These are phyloP conservation scores for Siphamia tubifer DNA, from an alignment of 2,113 vertebrate genomes.

Conservation along the genomic window DNA sequence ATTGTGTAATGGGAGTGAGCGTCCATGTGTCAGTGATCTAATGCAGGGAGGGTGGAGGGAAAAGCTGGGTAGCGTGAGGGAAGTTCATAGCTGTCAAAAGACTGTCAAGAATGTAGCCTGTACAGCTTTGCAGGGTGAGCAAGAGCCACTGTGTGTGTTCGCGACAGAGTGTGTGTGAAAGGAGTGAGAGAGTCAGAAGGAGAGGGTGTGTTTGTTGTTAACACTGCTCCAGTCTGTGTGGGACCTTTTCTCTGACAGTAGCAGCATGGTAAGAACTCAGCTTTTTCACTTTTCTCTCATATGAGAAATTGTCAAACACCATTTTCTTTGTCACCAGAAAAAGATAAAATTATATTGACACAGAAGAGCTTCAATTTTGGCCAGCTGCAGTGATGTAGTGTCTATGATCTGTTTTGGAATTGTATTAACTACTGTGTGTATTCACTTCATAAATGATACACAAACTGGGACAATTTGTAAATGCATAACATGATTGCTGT, in stretches of 20 bases:
- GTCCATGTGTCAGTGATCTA: slow-evolving; percentile 13
- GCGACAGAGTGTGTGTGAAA: slow-evolving; percentile 8
- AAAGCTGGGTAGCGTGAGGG: slow-evolving; percentile 32
- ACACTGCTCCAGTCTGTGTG: slow-evolving; percentile 10
- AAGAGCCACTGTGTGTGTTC: slow-evolving; percentile 3
- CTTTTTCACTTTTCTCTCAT: slow-evolving; percentile 15
- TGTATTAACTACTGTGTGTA: too few relatives aligned
- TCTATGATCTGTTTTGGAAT: background rate
- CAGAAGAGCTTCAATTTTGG: background rate
- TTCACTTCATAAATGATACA: too few relatives aligned
- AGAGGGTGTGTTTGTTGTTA: slow-evolving; percentile 52
- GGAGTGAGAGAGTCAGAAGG: slow-evolving; percentile 26
- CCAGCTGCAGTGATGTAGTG: background rate
- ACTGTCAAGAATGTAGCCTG: slow-evolving; percentile 72
- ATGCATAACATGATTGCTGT: too few relatives aligned
- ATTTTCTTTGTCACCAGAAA: background rate
- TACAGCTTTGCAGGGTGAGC: slow-evolving; percentile 60
- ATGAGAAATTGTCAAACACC: background rate
- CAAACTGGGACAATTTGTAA: too few relatives aligned
- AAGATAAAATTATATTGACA: background rate
- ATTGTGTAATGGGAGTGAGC: slow-evolving; percentile 10
- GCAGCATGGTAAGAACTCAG: slow-evolving; percentile 65
- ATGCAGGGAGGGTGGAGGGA: background rate
- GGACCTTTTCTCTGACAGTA: slow-evolving; percentile 39
- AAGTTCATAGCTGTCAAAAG: slow-evolving; percentile 54